These are phyloP conservation scores for Mus musculus DNA, from an alignment of 2,113 vertebrate species.

Conservation along the genomic window GRCm39 chr11:16754501-16755000, in stretches of 20 bases:
- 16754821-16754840: not conserved
- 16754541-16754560: too few species aligned
- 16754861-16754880: not conserved
- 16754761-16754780: not conserved
- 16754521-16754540: not conserved
- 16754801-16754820: not conserved
- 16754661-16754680: not conserved
- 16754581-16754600: not conserved
- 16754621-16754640: not conserved
- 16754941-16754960: not conserved
- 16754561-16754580: not conserved
- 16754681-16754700: not conserved
- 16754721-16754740: not conserved
- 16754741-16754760: not conserved
- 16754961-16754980: not conserved
- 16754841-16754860: not conserved
- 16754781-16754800: not conserved
- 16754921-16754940: not conserved
- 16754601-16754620: not conserved
- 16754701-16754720: not conserved
- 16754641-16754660: not conserved
- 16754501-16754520: fast-evolving
- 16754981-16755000: not conserved
- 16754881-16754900: too few species aligned
- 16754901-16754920: not conserved